Evolutionary conservation across 2,797 vertebrate genomes (phyloP).

Genomic region (Gambelia wislizenii): DNA sequence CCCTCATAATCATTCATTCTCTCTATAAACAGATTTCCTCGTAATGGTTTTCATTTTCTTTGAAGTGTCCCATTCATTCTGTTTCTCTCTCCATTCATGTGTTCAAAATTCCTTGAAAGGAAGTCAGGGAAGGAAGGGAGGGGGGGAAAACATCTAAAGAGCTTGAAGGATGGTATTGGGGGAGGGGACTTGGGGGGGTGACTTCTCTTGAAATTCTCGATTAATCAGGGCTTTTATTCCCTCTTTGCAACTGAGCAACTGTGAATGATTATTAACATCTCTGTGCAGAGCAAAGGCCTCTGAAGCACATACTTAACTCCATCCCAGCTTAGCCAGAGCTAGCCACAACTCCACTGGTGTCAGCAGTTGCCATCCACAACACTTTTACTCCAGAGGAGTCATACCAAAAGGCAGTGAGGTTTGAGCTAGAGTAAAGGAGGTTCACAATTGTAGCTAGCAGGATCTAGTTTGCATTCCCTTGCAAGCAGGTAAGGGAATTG

Average conservation of each 20-base stretch:
- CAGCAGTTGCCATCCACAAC: constrained; percentile 6
- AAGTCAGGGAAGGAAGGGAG: constrained; percentile 51
- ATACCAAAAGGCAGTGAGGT: too few species aligned
- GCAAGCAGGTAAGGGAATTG: background rate
- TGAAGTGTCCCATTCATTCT: constrained; percentile 79
- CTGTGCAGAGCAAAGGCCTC: rapidly evolving
- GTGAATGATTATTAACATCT: constrained; percentile 34
- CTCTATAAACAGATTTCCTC: constrained; percentile 79
- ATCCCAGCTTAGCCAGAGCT: background rate
- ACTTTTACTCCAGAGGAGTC: constrained; percentile 3
- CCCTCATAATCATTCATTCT: constrained; percentile 77
- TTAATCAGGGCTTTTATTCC: constrained; percentile 44
- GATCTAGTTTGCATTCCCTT: background rate
- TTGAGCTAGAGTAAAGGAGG: background rate
- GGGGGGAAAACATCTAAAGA: constrained; percentile 70
- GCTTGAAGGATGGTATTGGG: constrained; percentile 69
- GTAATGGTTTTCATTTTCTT: constrained; percentile 77
- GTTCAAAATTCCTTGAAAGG: constrained; percentile 74
- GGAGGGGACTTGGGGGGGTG: constrained; percentile 26
- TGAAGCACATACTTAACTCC: constrained; percentile 55
- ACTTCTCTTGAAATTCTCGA: constrained; percentile 53
- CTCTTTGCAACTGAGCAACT: constrained; percentile 14
- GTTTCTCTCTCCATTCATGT: constrained; percentile 77
- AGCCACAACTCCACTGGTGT: constrained; percentile 34
- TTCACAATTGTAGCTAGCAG: background rate